Evolutionary conservation across 2,888 invertebrate species (phyloP).

Genomic region (Galeopsomyia nigrocyanea): DNA sequence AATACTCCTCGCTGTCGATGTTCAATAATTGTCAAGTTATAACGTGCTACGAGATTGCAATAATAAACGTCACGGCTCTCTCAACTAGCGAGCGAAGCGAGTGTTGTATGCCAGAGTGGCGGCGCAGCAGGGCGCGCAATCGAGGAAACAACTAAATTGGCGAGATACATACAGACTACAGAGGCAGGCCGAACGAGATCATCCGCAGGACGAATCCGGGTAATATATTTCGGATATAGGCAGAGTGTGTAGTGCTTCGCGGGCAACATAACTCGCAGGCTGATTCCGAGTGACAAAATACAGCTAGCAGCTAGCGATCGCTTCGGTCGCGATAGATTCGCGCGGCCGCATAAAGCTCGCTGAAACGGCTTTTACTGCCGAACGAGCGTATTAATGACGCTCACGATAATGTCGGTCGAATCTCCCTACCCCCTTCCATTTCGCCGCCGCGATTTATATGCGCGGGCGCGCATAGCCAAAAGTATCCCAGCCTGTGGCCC

Average conservation of each 20-base stretch:
- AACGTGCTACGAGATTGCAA: too few relatives aligned
- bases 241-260: constrained; percentile 11
- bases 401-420: constrained; percentile 31
- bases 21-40: too few relatives aligned
- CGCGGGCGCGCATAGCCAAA: neutral
- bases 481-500: neutral
- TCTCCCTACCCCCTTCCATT: too few relatives aligned
- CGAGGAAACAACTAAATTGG: constrained; percentile 51
- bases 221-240: constrained; percentile 56
- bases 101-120: neutral
- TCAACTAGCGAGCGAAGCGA: too few relatives aligned
- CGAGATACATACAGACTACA: too few relatives aligned
- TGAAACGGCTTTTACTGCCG: constrained; percentile 35
- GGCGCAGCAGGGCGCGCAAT: neutral
- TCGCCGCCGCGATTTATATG: neutral
- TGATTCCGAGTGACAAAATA: constrained; percentile 36
- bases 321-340: neutral
- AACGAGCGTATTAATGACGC: constrained; percentile 26
- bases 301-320: constrained; percentile 4
- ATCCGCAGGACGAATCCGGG: constrained; percentile 52
- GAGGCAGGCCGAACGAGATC: constrained; percentile 43
- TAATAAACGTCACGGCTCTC: too few relatives aligned
- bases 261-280: constrained; percentile 25
- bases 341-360: neutral
- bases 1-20: neutral